Evolutionary conservation across 2,888 invertebrate genomes (phyloP), one percentile per base, ranked within the genome.

Genomic region (Drosophila pegasa): DNA sequence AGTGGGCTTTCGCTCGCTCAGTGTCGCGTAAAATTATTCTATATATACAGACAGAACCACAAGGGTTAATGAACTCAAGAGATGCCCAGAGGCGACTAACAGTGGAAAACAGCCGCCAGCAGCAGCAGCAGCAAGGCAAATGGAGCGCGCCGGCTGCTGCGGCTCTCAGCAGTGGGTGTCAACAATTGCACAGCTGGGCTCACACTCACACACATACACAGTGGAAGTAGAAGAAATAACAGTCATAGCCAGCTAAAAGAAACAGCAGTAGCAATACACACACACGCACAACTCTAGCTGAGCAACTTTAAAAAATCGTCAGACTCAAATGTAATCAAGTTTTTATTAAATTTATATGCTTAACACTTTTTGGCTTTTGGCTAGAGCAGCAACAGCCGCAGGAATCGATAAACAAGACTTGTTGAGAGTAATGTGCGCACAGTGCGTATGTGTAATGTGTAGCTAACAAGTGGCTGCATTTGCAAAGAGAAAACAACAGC

Each of bases 161-260:
- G 71, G 58, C 74, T 80, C 80, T 70, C 69, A 65, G 64, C 78
- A 70, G 83, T 83, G 86, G 83, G 86, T 82, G 81, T 82, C 86
- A 82, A 86, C 81, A 82, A 82, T 86, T 72, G 86, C 86, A 83
- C 83, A 82, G 81, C 83, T 83, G 87, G 86, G 55, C 70, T 81
- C 63, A 66, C 62, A 83, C 65, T 66, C 70, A 65, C 64, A 63
- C 35, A 63, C 60, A 59, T 38, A 40, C 40, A 50, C 20, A 18
- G 51, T 27, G 43, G 37, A 74, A 74, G 74, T 62, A 72, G 65
- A 77, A 74, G 74, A 63, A 80, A 80, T 76, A 70, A 66, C 56
- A 73, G 70, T 61, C 47, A 56, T 66, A 67, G 47, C 18, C 55
- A 72, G 64, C 73, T 80, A 69, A 72, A 56, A 70, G 72, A 73